Evolutionary conservation across 2,113 vertebrate genomes (phyloP).

Genomic region (Pan troglodytes): NHGRI_mPanTro3-v2.1_pri NC_072408.2:71005501-71006000

Average conservation of each 20-base stretch:
- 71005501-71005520: constrained; percentile 50
- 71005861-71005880: not conserved
- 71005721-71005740: not conserved
- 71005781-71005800: not conserved
- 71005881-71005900: constrained; percentile 3
- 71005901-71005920: not conserved
- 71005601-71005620: not conserved
- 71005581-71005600: not conserved
- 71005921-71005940: constrained; percentile 39
- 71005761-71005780: not conserved
- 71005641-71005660: not conserved
- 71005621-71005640: not conserved
- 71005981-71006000: not conserved
- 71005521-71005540: constrained; percentile 30
- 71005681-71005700: not conserved
- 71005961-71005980: constrained; percentile 43
- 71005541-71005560: constrained; percentile 19
- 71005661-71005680: not conserved
- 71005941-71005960: constrained; percentile 31
- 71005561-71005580: not conserved
- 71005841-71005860: not conserved
- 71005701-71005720: not conserved
- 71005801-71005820: constrained; percentile 23
- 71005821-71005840: not conserved
- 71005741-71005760: constrained; percentile 16